A percentile compares a stretch with the other conserved stretches of the same genome.
These are phyloP conservation scores for Zaprionus ghesquierei DNA, from an alignment of 1,140 invertebrate species.

Conservation along the genomic window DNA sequence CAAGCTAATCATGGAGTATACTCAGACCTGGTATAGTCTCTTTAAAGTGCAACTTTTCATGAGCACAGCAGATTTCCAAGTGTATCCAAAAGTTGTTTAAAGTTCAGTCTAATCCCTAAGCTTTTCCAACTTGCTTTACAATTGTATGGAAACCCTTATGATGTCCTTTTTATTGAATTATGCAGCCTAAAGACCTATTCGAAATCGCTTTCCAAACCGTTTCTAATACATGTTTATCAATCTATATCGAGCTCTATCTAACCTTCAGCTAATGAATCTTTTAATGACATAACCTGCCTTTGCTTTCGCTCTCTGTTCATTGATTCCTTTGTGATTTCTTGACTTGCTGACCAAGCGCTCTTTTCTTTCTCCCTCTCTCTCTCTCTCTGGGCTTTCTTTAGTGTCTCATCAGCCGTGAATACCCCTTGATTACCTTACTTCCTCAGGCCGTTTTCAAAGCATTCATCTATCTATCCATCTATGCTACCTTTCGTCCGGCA, in stretches of 20 bases:
- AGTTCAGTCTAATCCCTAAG: no score
- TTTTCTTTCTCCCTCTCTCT: not conserved
- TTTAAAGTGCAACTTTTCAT: no score
- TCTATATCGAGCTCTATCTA: not conserved
- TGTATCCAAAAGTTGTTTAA: no score
- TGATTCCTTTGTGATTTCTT: slow-evolving; percentile 17
- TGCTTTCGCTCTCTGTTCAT: not conserved
- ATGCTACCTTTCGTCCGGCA: slow-evolving; percentile 27
- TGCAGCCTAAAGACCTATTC: no score
- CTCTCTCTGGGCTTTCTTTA: not conserved
- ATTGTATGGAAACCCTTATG: no score
- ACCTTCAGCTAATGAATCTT: not conserved
- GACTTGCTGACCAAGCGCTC: slow-evolving; percentile 2
- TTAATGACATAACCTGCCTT: not conserved
- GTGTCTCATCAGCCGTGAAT: slow-evolving; percentile 12
- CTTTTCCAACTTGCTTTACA: no score
- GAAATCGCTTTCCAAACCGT: not conserved
- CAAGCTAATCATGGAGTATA: no score
- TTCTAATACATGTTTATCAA: not conserved
- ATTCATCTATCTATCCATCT: not conserved
- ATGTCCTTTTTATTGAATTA: no score
- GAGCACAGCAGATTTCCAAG: no score
- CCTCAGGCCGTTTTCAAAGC: not conserved
- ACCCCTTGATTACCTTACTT: slow-evolving; percentile 8
- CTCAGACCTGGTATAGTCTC: no score